Evolutionary conservation across 1,140 invertebrate species (phyloP).

Genomic region (Temnothorax longispinosus): DNA sequence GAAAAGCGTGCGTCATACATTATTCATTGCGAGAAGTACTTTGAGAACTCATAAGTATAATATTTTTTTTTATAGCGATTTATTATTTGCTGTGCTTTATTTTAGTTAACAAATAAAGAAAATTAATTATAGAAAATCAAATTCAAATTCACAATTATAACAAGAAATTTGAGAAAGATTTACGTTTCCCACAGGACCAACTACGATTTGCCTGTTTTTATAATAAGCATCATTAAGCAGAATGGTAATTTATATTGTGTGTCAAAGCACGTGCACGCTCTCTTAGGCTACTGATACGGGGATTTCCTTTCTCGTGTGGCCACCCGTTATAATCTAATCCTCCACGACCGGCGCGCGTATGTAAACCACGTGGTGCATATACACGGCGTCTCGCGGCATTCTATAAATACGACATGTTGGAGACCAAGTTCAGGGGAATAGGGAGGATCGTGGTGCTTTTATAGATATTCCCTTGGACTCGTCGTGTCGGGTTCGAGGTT

Average conservation of each 20-base stretch:
- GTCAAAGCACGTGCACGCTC: not conserved
- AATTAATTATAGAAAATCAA: not conserved
- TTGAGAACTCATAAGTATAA: not conserved
- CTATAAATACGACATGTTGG: conserved; percentile 80
- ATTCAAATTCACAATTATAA: not conserved
- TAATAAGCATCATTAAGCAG: not conserved
- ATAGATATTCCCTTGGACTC: conserved; percentile 79
- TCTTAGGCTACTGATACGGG: not conserved
- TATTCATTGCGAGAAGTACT: not conserved
- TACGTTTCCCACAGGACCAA: not conserved
- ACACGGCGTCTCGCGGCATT: conserved; percentile 69
- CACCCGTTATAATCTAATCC: conserved; percentile 71
- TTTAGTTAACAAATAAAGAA: not conserved
- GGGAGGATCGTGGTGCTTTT: conserved; percentile 77
- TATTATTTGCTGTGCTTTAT: not conserved
- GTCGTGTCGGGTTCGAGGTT: conserved; percentile 49
- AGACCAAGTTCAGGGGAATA: conserved; percentile 84
- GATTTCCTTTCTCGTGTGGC: conserved; percentile 44
- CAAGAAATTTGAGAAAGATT: not conserved
- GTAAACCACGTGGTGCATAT: conserved; percentile 73
- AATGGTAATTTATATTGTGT: conserved; percentile 16
- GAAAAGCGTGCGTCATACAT: not conserved
- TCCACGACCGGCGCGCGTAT: conserved; percentile 59
- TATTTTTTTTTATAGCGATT: not conserved
- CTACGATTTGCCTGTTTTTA: not conserved